Evolutionary conservation across 1,140 invertebrate genomes (phyloP), one percentile per base, ranked within the genome.

Genomic region (Rhagoletis zephyria): DNA sequence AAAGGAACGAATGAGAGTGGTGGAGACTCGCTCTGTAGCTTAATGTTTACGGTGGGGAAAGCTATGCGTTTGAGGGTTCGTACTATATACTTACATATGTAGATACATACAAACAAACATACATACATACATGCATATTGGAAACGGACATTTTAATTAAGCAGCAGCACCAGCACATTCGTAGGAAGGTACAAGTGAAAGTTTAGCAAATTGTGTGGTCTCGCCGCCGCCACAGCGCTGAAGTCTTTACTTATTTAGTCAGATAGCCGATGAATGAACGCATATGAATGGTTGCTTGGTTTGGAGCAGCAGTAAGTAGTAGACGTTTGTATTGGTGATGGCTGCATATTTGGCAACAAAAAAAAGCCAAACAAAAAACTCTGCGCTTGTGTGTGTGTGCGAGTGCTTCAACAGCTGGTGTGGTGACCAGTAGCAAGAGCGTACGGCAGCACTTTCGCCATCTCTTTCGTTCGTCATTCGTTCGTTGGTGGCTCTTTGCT

Each of bases 131-230:
- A 59, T 12, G 48, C 16, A 81, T 4, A 9, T 42, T 45, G 61
- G 30, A 30, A 30, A 77, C 48, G 45, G 48, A 81, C 74, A 56
- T 81, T 81, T 81, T 81, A 81, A 81, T 81, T 81, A 81, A 56
- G 74, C 74, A 59, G 70, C 70, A 48, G 74, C 45, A 9, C 30
- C 30, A 30, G 30, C 30, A 30, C 30, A 30, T 30, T 30, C 30
- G 30, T 3, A 63, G 5, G 30, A 0, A 63, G 5, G 30, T 67
- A 40, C 64, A 67, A 67, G 74, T 81, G 74, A 81, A 81, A 81
- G 74, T 81, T 81, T n/a, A 30, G 74, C 74, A 81, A 81, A 81
- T 56, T 81, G 74, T 56, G 14, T 81, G 12, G 74, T 48, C n/a
- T 9, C 19, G 16, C 4, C 16, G n/a, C 48, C 56, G 48, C 30